A percentile compares a stretch with the other conserved stretches of the same genome.
Evolutionary conservation across 2,113 vertebrate species (phyloP).

Genomic region (Serilophus lunatus): DNA sequence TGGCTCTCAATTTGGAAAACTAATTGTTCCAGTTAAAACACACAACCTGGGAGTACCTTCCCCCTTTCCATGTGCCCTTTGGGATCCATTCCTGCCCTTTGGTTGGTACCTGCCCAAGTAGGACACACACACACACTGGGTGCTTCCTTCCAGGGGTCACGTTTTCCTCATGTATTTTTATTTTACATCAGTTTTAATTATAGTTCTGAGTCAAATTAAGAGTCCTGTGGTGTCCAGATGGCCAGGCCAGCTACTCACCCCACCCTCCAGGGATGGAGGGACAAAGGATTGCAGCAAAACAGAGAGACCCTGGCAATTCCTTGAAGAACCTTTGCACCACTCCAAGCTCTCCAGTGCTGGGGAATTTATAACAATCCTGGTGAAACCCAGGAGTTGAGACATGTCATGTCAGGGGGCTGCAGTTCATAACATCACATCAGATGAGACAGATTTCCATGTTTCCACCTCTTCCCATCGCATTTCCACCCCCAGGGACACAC

Average conservation of each 20-base stretch:
- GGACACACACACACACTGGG: too few species aligned
- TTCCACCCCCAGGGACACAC: background rate
- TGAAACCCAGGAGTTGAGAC: background rate
- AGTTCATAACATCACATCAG: too few species aligned
- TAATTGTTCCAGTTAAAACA: background rate
- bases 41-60: too few species aligned
- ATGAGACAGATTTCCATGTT: background rate
- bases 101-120: background rate
- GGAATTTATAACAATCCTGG: background rate
- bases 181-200: background rate
- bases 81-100: background rate
- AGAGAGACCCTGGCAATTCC: background rate
- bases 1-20: background rate
- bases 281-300: background rate
- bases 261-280: too few species aligned
- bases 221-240: too few species aligned
- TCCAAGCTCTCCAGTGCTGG: rapidly evolving
- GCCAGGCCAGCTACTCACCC: too few species aligned
- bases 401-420: background rate
- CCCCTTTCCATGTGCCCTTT: rapidly evolving
- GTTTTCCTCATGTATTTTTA: too few species aligned
- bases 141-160: background rate
- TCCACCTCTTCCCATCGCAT: background rate
- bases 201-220: background rate
- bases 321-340: background rate